These are phyloP conservation scores for Oreochromis spilurus DNA, from an alignment of 2,113 vertebrate species.

Conservation along the genomic window DNA sequence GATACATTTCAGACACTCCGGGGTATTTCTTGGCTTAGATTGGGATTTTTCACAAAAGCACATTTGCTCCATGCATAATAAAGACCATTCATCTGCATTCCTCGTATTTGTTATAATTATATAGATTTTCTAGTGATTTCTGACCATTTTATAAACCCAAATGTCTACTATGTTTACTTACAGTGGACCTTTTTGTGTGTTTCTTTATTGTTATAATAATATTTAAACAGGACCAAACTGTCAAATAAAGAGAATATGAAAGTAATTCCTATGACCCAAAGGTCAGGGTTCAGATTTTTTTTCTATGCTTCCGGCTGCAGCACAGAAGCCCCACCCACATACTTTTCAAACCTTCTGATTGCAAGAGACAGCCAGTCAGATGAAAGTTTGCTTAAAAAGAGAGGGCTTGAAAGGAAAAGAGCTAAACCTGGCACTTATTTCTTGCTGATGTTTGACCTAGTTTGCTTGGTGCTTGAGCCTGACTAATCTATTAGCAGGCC, in stretches of 20 bases:
- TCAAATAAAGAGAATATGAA: neutral
- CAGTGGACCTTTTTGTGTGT: neutral
- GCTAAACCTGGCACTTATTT: neutral
- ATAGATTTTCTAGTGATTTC: neutral
- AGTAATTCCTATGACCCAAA: neutral
- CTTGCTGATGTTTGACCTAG: neutral
- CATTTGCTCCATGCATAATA: neutral
- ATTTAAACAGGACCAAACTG: neutral
- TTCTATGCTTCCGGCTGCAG: neutral
- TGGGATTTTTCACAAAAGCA: neutral
- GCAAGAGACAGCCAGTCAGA: neutral
- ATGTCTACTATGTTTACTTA: neutral
- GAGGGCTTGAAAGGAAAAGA: neutral
- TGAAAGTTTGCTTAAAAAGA: neutral
- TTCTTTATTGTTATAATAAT: neutral
- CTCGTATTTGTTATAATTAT: neutral
- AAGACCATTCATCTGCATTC: neutral
- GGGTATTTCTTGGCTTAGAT: neutral
- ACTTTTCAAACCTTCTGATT: neutral
- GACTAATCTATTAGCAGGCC: neutral
- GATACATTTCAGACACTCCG: neutral
- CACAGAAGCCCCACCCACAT: neutral
- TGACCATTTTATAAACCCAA: neutral
- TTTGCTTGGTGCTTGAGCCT: neutral
- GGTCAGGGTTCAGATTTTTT: neutral